Percentiles rank a stretch among this genome's conserved stretches.
Evolutionary conservation across 2,888 invertebrate species (phyloP).

Genomic region (Zaprionus bogoriensis): DNA sequence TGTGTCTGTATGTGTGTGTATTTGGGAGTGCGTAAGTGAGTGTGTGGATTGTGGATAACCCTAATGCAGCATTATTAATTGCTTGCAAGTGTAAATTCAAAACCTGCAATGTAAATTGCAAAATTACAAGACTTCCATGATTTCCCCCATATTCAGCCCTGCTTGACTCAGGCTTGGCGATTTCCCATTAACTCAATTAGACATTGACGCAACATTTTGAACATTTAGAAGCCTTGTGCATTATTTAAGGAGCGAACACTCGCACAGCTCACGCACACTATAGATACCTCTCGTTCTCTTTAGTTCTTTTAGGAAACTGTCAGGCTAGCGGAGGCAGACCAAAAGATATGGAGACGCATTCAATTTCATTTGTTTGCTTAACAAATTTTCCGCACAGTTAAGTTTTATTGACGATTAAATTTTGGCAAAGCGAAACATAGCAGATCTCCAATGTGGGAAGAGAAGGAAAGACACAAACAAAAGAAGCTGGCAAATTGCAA

Average conservation of each 20-base stretch:
- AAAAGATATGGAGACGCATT: constrained; percentile 28
- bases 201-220: constrained; percentile 29
- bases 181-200: constrained; percentile 68
- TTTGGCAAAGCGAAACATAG: constrained; percentile 42
- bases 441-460: too few species aligned
- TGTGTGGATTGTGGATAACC: constrained; percentile 54
- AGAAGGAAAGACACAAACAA: constrained; percentile 28
- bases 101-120: constrained; percentile 72
- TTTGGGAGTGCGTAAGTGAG: neutral
- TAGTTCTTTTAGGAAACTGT: constrained; percentile 15
- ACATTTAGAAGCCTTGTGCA: constrained; percentile 40
- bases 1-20: constrained; percentile 15
- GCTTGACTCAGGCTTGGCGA: constrained; percentile 3
- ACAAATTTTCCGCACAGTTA: constrained; percentile 82
- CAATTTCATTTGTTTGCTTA: constrained; percentile 79
- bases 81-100: constrained; percentile 79
- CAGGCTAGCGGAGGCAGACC: constrained; percentile 34
- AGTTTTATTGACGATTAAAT: constrained; percentile 82
- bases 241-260: constrained; percentile 49
- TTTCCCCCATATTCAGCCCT: neutral
- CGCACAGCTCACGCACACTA: constrained; percentile 29
- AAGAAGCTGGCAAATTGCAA: constrained; percentile 57
- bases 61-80: constrained; percentile 81
- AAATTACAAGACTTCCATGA: constrained; percentile 59
- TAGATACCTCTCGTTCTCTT: neutral